A percentile compares a stretch with the other conserved stretches of the same genome.
These are phyloP conservation scores for Nyctalus aviator DNA, from an alignment of 2,797 vertebrate genomes.

Conservation along the genomic window DNA sequence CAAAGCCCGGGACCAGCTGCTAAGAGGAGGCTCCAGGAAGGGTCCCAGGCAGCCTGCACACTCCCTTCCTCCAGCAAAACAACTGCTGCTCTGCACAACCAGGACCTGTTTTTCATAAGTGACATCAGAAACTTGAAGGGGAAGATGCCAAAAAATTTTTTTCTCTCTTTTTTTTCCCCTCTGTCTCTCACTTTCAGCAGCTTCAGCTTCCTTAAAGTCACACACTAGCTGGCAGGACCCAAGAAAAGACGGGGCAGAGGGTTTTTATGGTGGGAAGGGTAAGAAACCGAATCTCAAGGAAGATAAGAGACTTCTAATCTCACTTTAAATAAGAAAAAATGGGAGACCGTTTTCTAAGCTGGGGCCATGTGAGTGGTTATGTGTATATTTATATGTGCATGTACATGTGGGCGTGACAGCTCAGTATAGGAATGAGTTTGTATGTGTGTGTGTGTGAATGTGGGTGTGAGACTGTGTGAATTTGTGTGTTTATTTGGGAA, in stretches of 20 bases:
- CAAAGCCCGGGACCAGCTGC: background rate
- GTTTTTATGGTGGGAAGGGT: background rate
- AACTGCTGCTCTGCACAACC: conserved; percentile 26
- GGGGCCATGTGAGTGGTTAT: background rate
- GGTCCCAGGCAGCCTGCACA: background rate
- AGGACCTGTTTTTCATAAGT: conserved; percentile 75
- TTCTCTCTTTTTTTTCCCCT: background rate
- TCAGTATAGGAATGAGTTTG: background rate
- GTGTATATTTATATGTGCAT: background rate
- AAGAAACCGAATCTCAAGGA: conserved; percentile 56
- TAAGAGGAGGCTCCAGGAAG: background rate
- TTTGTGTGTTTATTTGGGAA: background rate
- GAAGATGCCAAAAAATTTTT: conserved; percentile 72
- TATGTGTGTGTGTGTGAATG: background rate
- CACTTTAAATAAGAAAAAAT: background rate
- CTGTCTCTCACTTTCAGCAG: conserved; percentile 55
- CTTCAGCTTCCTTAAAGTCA: conserved; percentile 81
- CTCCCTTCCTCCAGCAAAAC: conserved; percentile 36
- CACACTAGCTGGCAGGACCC: conserved; percentile 63
- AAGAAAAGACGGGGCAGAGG: conserved; percentile 54
- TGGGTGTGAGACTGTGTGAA: background rate
- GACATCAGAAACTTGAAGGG: conserved; percentile 76
- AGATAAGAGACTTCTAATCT: background rate
- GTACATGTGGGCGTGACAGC: background rate
- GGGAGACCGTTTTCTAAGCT: background rate